Percentiles rank a stretch among this genome's conserved stretches.
These are phyloP conservation scores for Pedionomus torquatus DNA, from an alignment of 2,113 vertebrate species.

Conservation along the genomic window DNA sequence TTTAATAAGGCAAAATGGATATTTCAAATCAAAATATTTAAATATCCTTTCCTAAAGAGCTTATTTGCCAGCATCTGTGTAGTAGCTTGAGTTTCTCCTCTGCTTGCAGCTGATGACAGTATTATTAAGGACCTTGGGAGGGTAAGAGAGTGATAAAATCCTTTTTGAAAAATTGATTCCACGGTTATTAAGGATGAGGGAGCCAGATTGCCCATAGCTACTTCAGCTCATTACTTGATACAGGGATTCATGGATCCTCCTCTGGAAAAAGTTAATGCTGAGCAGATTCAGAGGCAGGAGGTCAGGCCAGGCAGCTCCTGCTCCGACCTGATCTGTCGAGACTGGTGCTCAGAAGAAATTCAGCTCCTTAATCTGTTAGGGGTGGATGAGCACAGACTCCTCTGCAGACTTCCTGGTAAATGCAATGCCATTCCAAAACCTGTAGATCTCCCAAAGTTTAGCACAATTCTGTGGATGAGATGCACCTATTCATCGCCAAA, in stretches of 20 bases:
- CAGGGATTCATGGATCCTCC: background rate
- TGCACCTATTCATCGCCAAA: background rate
- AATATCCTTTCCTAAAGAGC: background rate
- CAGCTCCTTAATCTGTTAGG: background rate
- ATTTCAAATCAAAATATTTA: background rate
- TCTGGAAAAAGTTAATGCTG: background rate
- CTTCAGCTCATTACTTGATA: background rate
- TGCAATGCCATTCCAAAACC: background rate
- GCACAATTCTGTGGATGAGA: background rate
- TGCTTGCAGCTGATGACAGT: background rate
- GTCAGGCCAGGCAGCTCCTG: background rate
- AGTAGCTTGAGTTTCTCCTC: background rate
- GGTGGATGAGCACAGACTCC: background rate
- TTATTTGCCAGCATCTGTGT: background rate
- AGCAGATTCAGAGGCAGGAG: background rate
- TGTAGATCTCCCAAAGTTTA: background rate
- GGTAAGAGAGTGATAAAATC: background rate
- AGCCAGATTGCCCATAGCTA: background rate
- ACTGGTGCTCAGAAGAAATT: background rate
- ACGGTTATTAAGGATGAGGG: background rate
- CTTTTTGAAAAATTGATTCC: background rate
- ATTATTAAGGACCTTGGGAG: background rate
- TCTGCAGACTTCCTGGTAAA: background rate
- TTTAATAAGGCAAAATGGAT: background rate
- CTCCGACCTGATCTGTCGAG: background rate